Evolutionary conservation across 2,113 vertebrate genomes (phyloP), one percentile per base, ranked within the genome.

Genomic region (Cygnus buccinator): DNA sequence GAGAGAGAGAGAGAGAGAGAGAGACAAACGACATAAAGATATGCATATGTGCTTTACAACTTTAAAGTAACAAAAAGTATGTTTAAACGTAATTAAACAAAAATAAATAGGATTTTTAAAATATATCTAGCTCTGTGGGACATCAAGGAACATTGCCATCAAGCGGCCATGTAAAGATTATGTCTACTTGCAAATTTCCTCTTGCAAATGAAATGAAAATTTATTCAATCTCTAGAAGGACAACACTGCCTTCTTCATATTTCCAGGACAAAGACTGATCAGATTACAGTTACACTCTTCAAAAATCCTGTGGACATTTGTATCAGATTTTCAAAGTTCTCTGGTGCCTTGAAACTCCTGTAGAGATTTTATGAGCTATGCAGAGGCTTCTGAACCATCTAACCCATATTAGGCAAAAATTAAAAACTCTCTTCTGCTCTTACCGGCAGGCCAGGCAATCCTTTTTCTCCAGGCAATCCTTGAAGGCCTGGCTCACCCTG

Each of bases 401-500:
- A 73, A 66, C 5, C 3, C 20, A 5, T 10, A 13, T 3, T 3
- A 78, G 46, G 39, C 13, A 39, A 1, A 1, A 13, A 62, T 11
- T 28, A 48, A 74, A 79, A 70, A 8, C 37, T 61, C 29, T 52
- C 8, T 35, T 68, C 31, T 74, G 77, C 73, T 96, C 98, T 98
- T 97, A 99, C 99, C 76, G 96, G 97, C 35, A 35, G 17, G 11
- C 99, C 99, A 39, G 97, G 96, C 50, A 10, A 39, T 52, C 99
- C 99, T 48, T 37, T 61, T 11, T 28, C 67, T 55, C 99, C 99
- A 93, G 97, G 96, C n/a, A 89, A 5, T 59, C 99, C 99, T n/a
- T 75, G 96, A 46, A 83, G 96, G 6, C 99, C 99, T 37, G 86
- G 82, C 48, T 98, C 97, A 62, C 99, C 99, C 99, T 99, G 90